A percentile compares a stretch with the other conserved stretches of the same genome.
These are phyloP conservation scores for Ceratoteleas bidentatus DNA, from an alignment of 1,140 invertebrate genomes.

Conservation along the genomic window DNA sequence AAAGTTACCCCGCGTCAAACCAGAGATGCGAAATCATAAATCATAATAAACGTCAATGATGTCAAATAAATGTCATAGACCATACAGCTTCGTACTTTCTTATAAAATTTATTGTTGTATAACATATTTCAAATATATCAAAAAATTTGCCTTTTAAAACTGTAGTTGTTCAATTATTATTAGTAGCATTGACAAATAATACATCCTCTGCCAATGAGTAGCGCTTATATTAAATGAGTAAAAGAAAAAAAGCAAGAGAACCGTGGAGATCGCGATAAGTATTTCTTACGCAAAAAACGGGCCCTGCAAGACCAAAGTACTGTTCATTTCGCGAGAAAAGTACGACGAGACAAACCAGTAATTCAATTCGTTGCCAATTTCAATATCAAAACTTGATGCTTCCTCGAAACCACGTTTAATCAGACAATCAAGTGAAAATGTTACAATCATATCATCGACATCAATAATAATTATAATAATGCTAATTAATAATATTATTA, in stretches of 20 bases:
- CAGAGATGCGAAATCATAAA: slow-evolving; percentile 16
- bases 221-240: slow-evolving; percentile 57
- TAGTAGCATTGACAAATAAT: slow-evolving; percentile 60
- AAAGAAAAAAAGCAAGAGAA: slow-evolving; percentile 56
- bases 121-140: slow-evolving; percentile 59
- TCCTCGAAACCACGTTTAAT: slow-evolving; percentile 69
- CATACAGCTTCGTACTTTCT: slow-evolving; percentile 55
- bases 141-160: slow-evolving; percentile 58
- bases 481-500: slow-evolving; percentile 77
- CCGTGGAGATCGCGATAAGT: slow-evolving; percentile 18
- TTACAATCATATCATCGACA: slow-evolving; percentile 77
- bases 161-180: slow-evolving; percentile 60
- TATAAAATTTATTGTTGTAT: slow-evolving; percentile 67
- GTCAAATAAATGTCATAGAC: slow-evolving; percentile 51
- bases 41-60: slow-evolving; percentile 30
- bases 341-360: slow-evolving; percentile 28
- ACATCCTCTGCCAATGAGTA: slow-evolving; percentile 50
- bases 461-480: slow-evolving; percentile 75
- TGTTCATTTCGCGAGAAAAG: slow-evolving; percentile 26
- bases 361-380: slow-evolving; percentile 24
- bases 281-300: slow-evolving; percentile 14
- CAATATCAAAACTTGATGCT: slow-evolving; percentile 13
- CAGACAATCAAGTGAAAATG: slow-evolving; percentile 80
- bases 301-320: slow-evolving; percentile 16
- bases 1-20: neutral